Evolutionary conservation across 1,140 invertebrate genomes (phyloP).

Genomic region (Drosophila nigrodunni): DNA sequence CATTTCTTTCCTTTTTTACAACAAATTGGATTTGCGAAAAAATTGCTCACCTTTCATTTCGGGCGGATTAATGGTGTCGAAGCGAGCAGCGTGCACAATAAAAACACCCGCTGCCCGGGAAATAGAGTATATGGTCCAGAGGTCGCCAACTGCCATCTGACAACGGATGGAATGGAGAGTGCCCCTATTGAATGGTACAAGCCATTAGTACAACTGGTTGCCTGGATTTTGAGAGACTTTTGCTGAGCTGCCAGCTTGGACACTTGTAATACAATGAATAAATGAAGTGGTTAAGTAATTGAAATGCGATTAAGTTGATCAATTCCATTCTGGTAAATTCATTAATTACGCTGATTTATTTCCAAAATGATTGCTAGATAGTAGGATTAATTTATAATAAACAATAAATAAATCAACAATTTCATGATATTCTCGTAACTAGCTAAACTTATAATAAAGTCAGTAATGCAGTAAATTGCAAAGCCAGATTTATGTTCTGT

Average conservation of each 20-base stretch:
- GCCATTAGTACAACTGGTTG: constrained; percentile 7
- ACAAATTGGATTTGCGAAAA: constrained; percentile 81
- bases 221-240: constrained; percentile 64
- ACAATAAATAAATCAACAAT: too few relatives aligned
- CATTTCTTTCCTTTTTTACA: constrained; percentile 53
- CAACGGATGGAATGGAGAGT: constrained; percentile 38
- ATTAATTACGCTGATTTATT: constrained; percentile 32
- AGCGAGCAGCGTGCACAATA: constrained; percentile 63
- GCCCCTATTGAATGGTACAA: constrained; percentile 20
- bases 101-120: constrained; percentile 29
- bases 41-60: constrained; percentile 82
- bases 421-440: too few relatives aligned
- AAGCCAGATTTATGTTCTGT: too few relatives aligned
- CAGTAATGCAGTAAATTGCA: too few relatives aligned
- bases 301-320: constrained; percentile 73
- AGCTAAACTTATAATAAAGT: too few relatives aligned
- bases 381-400: neutral
- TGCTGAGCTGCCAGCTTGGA: constrained; percentile 70
- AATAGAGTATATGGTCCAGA: neutral
- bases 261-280: constrained; percentile 80
- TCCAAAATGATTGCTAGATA: neutral
- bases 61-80: constrained; percentile 77
- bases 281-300: constrained; percentile 82
- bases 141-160: constrained; percentile 18
- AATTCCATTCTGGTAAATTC: constrained; percentile 20